These are phyloP conservation scores for Ectemnius lituratus DNA, from an alignment of 2,888 invertebrate genomes.

Conservation along the genomic window DNA sequence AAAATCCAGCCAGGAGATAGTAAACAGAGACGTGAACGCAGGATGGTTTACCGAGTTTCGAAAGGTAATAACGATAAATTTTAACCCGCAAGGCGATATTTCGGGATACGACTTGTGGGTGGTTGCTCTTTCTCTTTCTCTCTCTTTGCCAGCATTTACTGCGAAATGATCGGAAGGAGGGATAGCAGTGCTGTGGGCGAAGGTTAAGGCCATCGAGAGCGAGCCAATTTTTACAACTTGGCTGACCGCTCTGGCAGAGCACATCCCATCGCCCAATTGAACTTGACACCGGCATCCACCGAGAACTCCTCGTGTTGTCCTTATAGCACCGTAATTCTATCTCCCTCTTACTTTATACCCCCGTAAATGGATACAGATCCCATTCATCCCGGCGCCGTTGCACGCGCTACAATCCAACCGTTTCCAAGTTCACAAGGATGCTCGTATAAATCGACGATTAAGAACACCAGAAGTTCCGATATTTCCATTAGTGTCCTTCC, in stretches of 20 bases:
- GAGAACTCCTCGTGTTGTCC: neutral
- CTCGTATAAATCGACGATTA: no score
- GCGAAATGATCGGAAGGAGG: conserved; percentile 12
- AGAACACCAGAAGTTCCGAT: no score
- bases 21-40: neutral
- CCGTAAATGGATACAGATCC: neutral
- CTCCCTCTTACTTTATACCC: neutral
- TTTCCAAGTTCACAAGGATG: no score
- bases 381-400: no score
- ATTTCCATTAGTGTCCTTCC: no score
- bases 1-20: neutral
- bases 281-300: conserved; percentile 36
- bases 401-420: no score
- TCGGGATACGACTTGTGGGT: neutral
- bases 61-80: conserved; percentile 59
- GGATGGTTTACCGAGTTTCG: conserved; percentile 34
- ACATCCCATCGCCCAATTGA: conserved; percentile 25
- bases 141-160: neutral
- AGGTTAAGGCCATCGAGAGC: conserved; percentile 64
- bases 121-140: conserved; percentile 3
- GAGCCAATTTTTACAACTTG: conserved; percentile 68
- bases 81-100: conserved; percentile 24
- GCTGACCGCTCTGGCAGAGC: conserved; percentile 65
- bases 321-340: neutral
- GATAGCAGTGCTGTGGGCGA: conserved; percentile 21